Base-by-base conservation (phyloP, 2,888 invertebrate species). In the Leptogaster cylindrica region DNA sequence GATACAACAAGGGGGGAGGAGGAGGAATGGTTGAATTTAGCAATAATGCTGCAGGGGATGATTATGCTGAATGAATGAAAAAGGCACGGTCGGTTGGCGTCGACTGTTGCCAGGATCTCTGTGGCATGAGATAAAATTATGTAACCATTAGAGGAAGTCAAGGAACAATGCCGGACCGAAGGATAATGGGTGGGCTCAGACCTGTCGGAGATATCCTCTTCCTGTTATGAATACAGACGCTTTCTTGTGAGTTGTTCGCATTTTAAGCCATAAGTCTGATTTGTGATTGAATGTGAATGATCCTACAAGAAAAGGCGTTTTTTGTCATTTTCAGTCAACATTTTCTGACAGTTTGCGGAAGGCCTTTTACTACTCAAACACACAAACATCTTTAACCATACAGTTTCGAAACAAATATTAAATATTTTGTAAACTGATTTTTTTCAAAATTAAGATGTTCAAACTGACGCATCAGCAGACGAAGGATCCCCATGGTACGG, bases 101-200 rank as follows among this genome's bases (percentile, higher is more conserved):
- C 46, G 33, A 18, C 28, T 64, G 68, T 68, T 68, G 46, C 58
- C 48, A 68, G 68, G 68, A 58, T 44, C 65, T 64, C 65, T 68
- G 58, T 44, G 51, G 65, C 55, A 58, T 39, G 58, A 68, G 68
- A 68, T 68, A 68, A 63, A 64, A 68, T 65, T 65, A 52, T 64
- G 55, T 33, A 65, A 64, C 41, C 58, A 36, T 64, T 48, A 33
- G 48, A 55, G 48, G 65, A 41, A 65, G 52, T 58, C 44, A 52
- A 46, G 31, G 52, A 58, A 68, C 68, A 68, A 68, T 68, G 46
- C 52, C 20, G 52, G 52, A 52, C 52, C 18, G 18, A 16, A 18
- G 52, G 52, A 33, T 27, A 18, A 8, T 33, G 2, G 31, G n/a
- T 20, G 52, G 52, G 18, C 5, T 52, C 18, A 28, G 12, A 3